These are phyloP conservation scores for Agrochola lychnidis DNA, from an alignment of 2,888 invertebrate species.

Conservation along the genomic window DNA sequence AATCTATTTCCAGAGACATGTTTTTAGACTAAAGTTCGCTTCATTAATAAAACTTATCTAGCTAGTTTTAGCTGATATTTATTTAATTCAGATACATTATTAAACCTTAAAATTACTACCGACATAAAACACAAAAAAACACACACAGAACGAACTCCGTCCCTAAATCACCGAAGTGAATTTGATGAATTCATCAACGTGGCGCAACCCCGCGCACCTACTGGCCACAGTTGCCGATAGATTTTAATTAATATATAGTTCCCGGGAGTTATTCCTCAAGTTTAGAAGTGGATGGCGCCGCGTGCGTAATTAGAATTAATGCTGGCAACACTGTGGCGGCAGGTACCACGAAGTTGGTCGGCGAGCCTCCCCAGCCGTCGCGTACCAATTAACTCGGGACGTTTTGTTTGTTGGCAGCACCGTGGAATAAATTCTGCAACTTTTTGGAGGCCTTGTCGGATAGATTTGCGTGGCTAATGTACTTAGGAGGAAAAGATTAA, in stretches of 20 bases:
- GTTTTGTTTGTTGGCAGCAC: conserved; percentile 62
- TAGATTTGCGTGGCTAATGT: conserved; percentile 55
- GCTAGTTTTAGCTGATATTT: not conserved
- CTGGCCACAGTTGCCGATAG: conserved; percentile 69
- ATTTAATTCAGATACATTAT: not conserved
- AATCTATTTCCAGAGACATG: not conserved
- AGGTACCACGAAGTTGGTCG: conserved; percentile 61
- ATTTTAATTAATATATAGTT: conserved; percentile 82
- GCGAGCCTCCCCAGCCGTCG: conserved; percentile 57
- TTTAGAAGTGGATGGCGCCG: conserved; percentile 72
- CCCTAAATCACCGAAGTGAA: conserved; percentile 49
- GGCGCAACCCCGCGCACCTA: conserved; percentile 45
- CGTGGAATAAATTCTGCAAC: conserved; percentile 63
- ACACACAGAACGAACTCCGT: conserved; percentile 6
- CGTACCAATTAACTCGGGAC: conserved; percentile 60
- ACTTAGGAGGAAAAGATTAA: conserved; percentile 50
- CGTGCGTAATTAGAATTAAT: conserved; percentile 77
- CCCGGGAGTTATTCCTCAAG: conserved; percentile 73
- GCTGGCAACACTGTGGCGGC: conserved; percentile 64
- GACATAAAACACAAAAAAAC: conserved; percentile 17
- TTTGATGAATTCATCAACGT: conserved; percentile 61
- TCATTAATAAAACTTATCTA: not conserved
- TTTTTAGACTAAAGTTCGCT: not conserved
- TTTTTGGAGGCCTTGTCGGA: conserved; percentile 42
- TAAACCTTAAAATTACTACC: not conserved